phyloP scores from a whole-genome alignment of 2,888 invertebrate genomes.

The Brenthis ino region DNA sequence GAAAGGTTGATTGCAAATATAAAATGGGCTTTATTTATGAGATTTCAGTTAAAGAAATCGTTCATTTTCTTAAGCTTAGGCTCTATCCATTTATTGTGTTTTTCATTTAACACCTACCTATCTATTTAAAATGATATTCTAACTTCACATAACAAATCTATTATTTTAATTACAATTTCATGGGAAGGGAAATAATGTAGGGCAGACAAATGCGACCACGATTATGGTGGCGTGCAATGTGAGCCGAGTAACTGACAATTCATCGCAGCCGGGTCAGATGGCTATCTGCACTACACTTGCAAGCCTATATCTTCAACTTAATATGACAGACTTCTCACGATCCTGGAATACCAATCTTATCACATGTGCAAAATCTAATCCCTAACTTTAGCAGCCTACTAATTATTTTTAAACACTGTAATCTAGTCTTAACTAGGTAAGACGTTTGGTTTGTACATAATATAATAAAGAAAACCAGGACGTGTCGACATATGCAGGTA shows the following conservation, averaged over 20 bases:
- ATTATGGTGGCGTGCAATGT: slow-evolving; percentile 69
- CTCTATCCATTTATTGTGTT: too few species aligned
- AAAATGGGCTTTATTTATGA: too few species aligned
- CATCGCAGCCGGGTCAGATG: slow-evolving; percentile 63
- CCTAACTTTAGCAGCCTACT: slow-evolving; percentile 19
- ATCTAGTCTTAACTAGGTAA: not conserved
- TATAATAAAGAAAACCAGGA: not conserved
- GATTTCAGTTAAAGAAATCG: too few species aligned
- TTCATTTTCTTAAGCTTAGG: too few species aligned
- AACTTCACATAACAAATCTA: slow-evolving; percentile 22
- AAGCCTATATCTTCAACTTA: slow-evolving; percentile 26
- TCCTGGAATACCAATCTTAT: slow-evolving; percentile 28
- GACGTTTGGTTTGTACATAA: not conserved
- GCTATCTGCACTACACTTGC: slow-evolving; percentile 49
- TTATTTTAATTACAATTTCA: slow-evolving; percentile 42
- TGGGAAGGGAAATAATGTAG: slow-evolving; percentile 53
- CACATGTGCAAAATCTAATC: slow-evolving; percentile 31
- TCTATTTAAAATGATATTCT: not conserved
- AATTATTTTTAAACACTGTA: slow-evolving; percentile 23
- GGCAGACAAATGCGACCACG: slow-evolving; percentile 51
- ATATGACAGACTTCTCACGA: slow-evolving; percentile 42
- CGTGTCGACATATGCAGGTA: not conserved
- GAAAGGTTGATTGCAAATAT: too few species aligned
- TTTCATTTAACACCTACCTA: not conserved
- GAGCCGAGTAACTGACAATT: slow-evolving; percentile 66